phyloP scores from a whole-genome alignment of 2,888 invertebrate species.

The Pristionchus fissidentatus region DNA sequence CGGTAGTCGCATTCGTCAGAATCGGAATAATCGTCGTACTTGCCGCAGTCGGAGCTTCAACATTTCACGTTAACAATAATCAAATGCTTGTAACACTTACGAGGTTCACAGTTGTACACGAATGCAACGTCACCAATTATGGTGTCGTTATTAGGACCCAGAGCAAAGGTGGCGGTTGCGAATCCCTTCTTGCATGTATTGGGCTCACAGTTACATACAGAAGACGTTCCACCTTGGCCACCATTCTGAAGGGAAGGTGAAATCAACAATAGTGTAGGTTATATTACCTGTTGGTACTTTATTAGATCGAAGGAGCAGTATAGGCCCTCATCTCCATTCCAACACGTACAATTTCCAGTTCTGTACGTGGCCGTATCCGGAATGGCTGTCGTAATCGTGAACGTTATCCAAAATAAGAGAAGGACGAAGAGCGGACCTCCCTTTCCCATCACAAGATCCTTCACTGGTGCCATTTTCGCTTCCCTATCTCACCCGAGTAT shows the following conservation, averaged over 20 bases:
- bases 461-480: constrained; percentile 1
- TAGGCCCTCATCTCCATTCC: neutral
- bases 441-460: neutral
- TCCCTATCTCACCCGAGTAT: neutral
- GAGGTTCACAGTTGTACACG: too few species aligned
- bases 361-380: neutral
- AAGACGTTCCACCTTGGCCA: too few species aligned
- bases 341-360: neutral
- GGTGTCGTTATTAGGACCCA: too few species aligned
- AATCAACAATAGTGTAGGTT: too few species aligned
- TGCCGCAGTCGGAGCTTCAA: neutral
- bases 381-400: neutral
- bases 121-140: too few species aligned
- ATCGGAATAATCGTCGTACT: too few species aligned
- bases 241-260: too few species aligned
- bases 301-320: neutral
- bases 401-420: neutral
- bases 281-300: neutral
- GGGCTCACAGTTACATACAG: too few species aligned
- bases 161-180: too few species aligned
- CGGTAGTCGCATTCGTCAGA: too few species aligned
- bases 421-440: neutral
- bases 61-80: neutral
- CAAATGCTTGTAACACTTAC: neutral
- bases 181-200: too few species aligned